phyloP scores from a whole-genome alignment of 2,113 vertebrate species.

The rat (Rattus norvegicus) region DNA sequence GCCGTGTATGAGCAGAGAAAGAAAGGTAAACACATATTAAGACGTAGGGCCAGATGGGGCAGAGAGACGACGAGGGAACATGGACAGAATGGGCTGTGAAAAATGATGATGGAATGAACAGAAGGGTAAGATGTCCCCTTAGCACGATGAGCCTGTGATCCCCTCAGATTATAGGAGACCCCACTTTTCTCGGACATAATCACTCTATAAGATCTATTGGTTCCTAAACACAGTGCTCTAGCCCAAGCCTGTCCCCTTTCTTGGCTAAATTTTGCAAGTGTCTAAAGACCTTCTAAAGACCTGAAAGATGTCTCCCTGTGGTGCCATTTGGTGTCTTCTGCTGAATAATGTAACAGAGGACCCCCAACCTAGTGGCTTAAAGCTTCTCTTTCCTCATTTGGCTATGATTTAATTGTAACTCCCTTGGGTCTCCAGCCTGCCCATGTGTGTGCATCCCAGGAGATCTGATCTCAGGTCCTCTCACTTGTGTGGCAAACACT shows the following conservation, averaged over 20 bases:
- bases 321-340: not conserved
- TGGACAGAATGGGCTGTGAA: not conserved
- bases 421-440: not conserved
- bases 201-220: not conserved
- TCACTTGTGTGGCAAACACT: not conserved
- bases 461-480: not conserved
- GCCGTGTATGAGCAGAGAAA: not conserved
- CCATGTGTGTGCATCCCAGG: not conserved
- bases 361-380: not conserved
- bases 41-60: not conserved
- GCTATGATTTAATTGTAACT: not conserved
- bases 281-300: not conserved
- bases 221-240: not conserved
- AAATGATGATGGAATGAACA: not conserved
- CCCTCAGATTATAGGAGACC: not conserved
- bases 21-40: not conserved
- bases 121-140: not conserved
- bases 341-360: not conserved
- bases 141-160: not conserved
- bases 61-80: not conserved
- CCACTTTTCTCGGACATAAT: not conserved
- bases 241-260: not conserved
- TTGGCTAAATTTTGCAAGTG: not conserved
- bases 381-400: not conserved
- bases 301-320: not conserved